Evolutionary conservation across 2,888 invertebrate genomes (phyloP), one percentile per base, ranked within the genome.

Genomic region (Cecidostiba fungosa): DNA sequence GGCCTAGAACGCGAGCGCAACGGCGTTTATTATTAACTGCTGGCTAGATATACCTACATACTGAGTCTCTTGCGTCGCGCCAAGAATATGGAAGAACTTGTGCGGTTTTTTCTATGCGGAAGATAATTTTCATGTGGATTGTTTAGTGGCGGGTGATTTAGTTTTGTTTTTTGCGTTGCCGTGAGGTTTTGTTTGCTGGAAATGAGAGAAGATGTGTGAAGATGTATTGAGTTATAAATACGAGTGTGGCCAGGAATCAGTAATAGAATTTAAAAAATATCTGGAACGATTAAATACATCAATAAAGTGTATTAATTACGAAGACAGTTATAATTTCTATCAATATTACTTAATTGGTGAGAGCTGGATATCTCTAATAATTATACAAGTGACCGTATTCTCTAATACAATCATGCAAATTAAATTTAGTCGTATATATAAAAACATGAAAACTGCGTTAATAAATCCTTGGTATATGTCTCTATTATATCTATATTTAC

Each of bases 11-110:
- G n/a, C 12, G 66, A 66, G 16, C 66, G 66, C 29, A 8, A 1
- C 26, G 26, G 43, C 36, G 72, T 72, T 62, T 39, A 72, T 80
- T 70, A 80, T 73, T 72, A 80, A 80, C 43, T 66, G 26, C 10
- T 12, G 73, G 12, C 14, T 47, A 23, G 39, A 5, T 10, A 32
- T n/a, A n/a, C n/a, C n/a, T n/a, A n/a, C n/a, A n/a, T n/a, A 26
- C 73, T 43, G 73, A 47, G 23, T 14, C 36, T 32, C 6, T 19
- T 1, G 12, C 66, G 12, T 10, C 16, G n/a, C n/a, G 36, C 16
- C 29, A 29, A 2, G 26, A 66, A 66, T 66, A 29, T 66, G 62
- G 62, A 23, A 1, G 10, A 26, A 26, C 19, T 39, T 26, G 43
- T 23, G 19, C 59, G 3, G 8, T 36, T 76, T 29, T 50, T 59